Percentiles rank a stretch among this genome's conserved stretches.
These are phyloP conservation scores for Clangula hyemalis DNA, from an alignment of 2,797 vertebrate genomes.

Conservation along the genomic window DNA sequence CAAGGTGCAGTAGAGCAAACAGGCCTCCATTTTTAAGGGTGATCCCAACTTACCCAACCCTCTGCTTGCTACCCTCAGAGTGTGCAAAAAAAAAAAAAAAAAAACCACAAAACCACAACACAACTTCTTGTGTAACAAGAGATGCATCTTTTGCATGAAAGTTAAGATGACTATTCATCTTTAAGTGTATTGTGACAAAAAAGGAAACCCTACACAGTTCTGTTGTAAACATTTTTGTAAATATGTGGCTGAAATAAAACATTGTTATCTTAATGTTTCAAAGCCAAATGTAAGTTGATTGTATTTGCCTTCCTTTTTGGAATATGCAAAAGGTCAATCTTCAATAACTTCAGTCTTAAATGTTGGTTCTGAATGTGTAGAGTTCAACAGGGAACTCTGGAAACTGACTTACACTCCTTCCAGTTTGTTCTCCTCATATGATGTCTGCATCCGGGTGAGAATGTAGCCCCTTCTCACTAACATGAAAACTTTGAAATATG, in stretches of 20 bases:
- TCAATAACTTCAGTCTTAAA: slow-evolving; percentile 34
- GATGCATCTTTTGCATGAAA: slow-evolving; percentile 61
- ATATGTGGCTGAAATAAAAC: slow-evolving; percentile 78
- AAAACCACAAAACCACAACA: neutral
- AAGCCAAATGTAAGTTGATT: slow-evolving; percentile 72
- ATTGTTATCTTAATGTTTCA: slow-evolving; percentile 71
- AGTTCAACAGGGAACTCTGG: slow-evolving; percentile 6
- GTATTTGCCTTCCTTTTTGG: slow-evolving; percentile 47
- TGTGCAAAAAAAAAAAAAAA: neutral
- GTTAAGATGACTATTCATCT: slow-evolving; percentile 72
- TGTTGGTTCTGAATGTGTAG: slow-evolving; percentile 27
- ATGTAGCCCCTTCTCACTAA: slow-evolving; percentile 29
- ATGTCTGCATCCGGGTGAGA: slow-evolving; percentile 16
- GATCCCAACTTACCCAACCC: slow-evolving; percentile 25
- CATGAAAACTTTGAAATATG: neutral
- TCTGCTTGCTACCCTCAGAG: slow-evolving; percentile 37
- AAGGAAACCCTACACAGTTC: slow-evolving; percentile 53
- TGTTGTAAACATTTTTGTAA: slow-evolving; percentile 79
- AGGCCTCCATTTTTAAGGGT: slow-evolving; percentile 65
- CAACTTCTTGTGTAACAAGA: slow-evolving; percentile 58
- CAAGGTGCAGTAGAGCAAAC: slow-evolving; percentile 57
- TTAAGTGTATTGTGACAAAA: slow-evolving; percentile 58
- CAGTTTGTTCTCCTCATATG: slow-evolving; percentile 10
- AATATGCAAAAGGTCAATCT: slow-evolving; percentile 65
- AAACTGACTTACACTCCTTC: slow-evolving; percentile 31